A percentile compares a stretch with the other conserved stretches of the same genome.
Conservation (phyloP, 1,140 invertebrate species). For the Drosophila bocki region DNA sequence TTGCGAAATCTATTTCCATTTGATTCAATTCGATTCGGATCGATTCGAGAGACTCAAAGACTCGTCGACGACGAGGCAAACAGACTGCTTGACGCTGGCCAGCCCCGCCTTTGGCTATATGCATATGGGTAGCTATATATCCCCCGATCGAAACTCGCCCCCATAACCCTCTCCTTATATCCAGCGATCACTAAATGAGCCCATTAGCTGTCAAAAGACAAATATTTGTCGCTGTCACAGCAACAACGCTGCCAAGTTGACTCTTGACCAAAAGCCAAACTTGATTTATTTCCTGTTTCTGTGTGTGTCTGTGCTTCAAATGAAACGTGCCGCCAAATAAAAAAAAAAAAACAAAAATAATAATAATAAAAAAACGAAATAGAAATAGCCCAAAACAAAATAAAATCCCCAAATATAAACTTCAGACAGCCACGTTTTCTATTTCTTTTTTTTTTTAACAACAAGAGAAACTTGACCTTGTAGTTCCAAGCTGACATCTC, state of each 20-base stretch:
- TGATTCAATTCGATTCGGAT: constrained; percentile 14
- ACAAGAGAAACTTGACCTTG: constrained; percentile 57
- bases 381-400: constrained; percentile 37
- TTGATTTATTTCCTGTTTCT: constrained; percentile 79
- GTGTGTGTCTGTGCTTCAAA: constrained; percentile 42
- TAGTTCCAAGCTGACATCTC: constrained; percentile 18
- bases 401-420: constrained; percentile 40
- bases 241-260: constrained; percentile 35
- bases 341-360: neutral
- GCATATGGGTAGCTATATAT: constrained; percentile 13
- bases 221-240: constrained; percentile 74
- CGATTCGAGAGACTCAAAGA: constrained; percentile 1
- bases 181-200: constrained; percentile 66
- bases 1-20: constrained; percentile 24
- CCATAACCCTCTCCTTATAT: neutral
- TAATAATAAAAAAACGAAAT: constrained; percentile 4
- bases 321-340: constrained; percentile 68
- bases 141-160: neutral
- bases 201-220: constrained; percentile 80
- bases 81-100: constrained; percentile 69
- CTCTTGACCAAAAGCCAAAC: constrained; percentile 70
- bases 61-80: no score
- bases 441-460: constrained; percentile 15
- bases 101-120: constrained; percentile 25
- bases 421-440: constrained; percentile 45